Evolutionary conservation across 2,797 vertebrate genomes (phyloP).

Genomic region (Tamandua tetradactyla): DNA sequence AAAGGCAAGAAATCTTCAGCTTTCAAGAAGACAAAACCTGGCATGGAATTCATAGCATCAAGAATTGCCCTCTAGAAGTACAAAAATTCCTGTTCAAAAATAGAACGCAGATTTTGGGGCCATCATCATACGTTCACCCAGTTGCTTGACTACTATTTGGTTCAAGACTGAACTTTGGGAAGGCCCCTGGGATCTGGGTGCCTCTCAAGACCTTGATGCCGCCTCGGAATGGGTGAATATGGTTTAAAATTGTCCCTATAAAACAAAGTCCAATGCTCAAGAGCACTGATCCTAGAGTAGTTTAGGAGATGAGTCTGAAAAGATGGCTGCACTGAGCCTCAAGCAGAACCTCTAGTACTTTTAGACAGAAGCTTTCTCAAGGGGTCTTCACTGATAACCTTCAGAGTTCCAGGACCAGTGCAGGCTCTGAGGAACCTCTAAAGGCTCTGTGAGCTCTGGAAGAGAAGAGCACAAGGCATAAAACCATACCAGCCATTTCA

Average conservation of each 20-base stretch:
- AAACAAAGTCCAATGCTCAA: neutral
- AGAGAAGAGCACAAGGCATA: neutral
- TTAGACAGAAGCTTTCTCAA: neutral
- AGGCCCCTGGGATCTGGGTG: neutral
- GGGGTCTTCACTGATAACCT: neutral
- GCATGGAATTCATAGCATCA: neutral
- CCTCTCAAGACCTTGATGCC: neutral
- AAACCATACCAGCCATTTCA: neutral
- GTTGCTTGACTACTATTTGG: neutral
- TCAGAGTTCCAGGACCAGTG: neutral
- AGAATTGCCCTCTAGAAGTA: neutral
- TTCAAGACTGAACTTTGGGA: neutral
- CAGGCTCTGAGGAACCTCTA: neutral
- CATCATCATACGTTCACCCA: neutral
- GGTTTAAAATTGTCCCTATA: neutral
- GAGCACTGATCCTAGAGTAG: neutral
- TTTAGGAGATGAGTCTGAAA: neutral
- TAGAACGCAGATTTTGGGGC: neutral
- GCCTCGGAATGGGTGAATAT: neutral
- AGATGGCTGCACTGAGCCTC: neutral
- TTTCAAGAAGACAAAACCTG: neutral
- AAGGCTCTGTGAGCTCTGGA: neutral
- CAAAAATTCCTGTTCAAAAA: neutral
- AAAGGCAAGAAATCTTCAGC: slow-evolving; percentile 14
- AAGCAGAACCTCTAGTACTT: neutral